Percentiles rank a stretch among this genome's conserved stretches.
Evolutionary conservation across 1,140 invertebrate species (phyloP).

Genomic region (Panonychus citri): DNA sequence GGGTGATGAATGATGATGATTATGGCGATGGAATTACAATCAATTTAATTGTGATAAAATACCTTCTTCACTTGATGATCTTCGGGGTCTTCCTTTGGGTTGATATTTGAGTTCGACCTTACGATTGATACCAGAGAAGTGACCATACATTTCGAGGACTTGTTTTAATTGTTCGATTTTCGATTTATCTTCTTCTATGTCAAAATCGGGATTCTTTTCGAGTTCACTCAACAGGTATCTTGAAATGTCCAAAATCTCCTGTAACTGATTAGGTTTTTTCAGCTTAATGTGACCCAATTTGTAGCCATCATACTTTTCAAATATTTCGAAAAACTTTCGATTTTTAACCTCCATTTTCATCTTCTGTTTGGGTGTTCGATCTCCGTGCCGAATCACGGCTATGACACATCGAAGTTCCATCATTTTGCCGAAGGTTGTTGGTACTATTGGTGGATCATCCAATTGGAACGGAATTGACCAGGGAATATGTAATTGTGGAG

Average conservation of each 20-base stretch:
- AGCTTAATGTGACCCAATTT: constrained; percentile 84
- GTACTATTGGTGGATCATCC: constrained; percentile 94
- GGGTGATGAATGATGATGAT: too few species aligned
- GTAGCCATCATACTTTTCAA: constrained; percentile 87
- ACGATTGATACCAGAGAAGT: constrained; percentile 98
- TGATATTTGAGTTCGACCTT: constrained; percentile 99
- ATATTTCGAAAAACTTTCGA: constrained; percentile 96
- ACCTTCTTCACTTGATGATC: constrained; percentile 82
- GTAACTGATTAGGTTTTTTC: constrained; percentile 87
- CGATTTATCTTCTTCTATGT: constrained; percentile 86
- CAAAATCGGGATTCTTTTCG: constrained; percentile 53
- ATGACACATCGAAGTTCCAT: constrained; percentile 97
- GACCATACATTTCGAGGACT: constrained; percentile 98
- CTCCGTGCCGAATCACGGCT: constrained; percentile 92
- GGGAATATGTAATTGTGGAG: constrained; percentile 81
- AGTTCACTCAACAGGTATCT: constrained; percentile 65
- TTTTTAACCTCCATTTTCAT: constrained; percentile 99
- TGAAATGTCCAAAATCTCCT: constrained; percentile 88
- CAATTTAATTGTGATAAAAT: too few species aligned
- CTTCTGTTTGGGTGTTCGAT: constrained; percentile 97
- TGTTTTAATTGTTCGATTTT: constrained; percentile 93
- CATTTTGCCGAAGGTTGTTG: constrained; percentile 97
- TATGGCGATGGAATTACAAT: constrained; percentile 28
- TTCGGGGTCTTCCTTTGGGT: constrained; percentile 69
- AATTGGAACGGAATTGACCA: constrained; percentile 89